Base-by-base conservation (phyloP, 2,113 vertebrate genomes). In the Cyprinodon brontotheroides region DNA sequence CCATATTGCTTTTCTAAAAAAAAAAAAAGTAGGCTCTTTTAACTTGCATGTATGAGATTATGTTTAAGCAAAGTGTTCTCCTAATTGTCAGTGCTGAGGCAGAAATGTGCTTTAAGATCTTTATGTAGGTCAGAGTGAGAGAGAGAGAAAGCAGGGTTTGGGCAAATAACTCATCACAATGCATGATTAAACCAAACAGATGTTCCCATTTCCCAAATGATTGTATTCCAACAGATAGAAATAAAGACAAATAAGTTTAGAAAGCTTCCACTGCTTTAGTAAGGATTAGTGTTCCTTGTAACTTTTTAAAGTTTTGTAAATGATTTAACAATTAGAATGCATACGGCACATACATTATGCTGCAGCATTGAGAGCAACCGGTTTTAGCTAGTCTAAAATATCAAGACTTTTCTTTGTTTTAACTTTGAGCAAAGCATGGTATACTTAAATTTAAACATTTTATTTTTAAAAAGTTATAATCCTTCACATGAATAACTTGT, bases 101-200 rank as follows among this genome's bases (percentile, higher is more conserved):
- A 73, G 71, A 73, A 72, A 77, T 72, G 37, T 45, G 20, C 50
- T n/a, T 57, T 57, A 9, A 57, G 40, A 41, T 81, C 60, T 82
- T 68, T 70, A 84, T 84, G 79, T 88, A 86, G 83, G 81, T 87
- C 85, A 80, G 53, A 61, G 5, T n/a, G 50, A n/a, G 17, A 57
- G 15, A 48, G 47, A 57, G 48, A 45, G 7, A 71, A 60, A 72
- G 41, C 39, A 74, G 48, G 37, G 57, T 17, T 50, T 68, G 57
- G 29, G 36, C 47, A 60, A 65, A 81, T 70, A 74, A 37, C 29
- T 41, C 37, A 61, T 40, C 40, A 61, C 36, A 22, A 65, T 29
- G 4, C 9, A 17, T 68, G 40, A 64, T 38, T 70, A 36, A 79
- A 70, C 65, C 78, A 17, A 39, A 40, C 36, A 12, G 40, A 61